These are phyloP conservation scores for Telmatochromis sp. DNA, from an alignment of 2,113 vertebrate genomes.

Conservation along the genomic window DNA sequence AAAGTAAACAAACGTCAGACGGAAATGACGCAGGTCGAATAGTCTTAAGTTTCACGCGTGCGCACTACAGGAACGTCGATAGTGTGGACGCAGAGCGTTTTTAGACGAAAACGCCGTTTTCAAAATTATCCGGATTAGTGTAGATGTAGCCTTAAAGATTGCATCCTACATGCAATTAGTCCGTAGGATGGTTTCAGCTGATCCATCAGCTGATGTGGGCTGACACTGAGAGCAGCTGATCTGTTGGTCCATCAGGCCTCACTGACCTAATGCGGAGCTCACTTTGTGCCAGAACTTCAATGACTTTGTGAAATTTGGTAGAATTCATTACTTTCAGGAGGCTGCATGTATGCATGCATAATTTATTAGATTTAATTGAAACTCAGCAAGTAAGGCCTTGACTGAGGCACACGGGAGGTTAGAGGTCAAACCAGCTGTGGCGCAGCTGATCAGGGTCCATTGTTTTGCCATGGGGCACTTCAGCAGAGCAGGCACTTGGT, in stretches of 20 bases:
- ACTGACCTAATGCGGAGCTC: not conserved
- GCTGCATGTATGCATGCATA: accelerated
- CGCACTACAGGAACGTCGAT: not conserved
- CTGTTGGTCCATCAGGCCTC: accelerated
- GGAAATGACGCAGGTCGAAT: accelerated
- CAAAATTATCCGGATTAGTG: accelerated
- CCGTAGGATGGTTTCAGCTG: accelerated
- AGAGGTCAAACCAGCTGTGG: not conserved
- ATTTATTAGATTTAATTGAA: accelerated
- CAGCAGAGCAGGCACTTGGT: not conserved
- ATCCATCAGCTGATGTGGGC: not conserved
- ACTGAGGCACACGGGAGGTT: not conserved
- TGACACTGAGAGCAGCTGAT: not conserved
- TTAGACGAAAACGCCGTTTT: accelerated
- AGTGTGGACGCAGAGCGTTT: not conserved
- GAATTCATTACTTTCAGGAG: not conserved
- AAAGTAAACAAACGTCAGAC: accelerated
- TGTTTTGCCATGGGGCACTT: not conserved
- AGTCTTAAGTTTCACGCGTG: accelerated
- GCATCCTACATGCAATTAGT: not conserved
- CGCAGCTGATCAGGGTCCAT: not conserved
- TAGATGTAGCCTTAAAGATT: not conserved
- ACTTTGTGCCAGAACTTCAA: not conserved
- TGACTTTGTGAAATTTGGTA: not conserved
- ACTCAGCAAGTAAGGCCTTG: not conserved